Evolutionary conservation across 2,888 invertebrate genomes (phyloP).

Genomic region (Rhyacophila evoluta): DNA sequence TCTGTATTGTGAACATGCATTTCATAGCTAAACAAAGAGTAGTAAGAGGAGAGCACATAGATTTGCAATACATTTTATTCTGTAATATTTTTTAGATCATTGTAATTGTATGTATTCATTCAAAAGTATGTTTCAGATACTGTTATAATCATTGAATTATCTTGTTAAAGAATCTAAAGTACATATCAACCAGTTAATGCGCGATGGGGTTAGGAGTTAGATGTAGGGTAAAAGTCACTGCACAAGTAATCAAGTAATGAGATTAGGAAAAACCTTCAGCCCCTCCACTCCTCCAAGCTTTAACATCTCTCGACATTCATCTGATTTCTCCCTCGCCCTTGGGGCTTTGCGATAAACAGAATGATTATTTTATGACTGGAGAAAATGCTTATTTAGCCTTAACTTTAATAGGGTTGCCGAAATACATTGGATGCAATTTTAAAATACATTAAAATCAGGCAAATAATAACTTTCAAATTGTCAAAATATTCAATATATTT

Average conservation of each 20-base stretch:
- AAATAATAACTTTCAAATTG: too few species aligned
- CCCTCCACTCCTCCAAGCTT: background rate
- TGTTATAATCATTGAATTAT: background rate
- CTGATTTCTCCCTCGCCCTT: conserved; percentile 5
- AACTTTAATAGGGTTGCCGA: background rate
- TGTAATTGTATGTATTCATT: too few species aligned
- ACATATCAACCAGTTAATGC: conserved; percentile 13
- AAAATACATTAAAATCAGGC: too few species aligned
- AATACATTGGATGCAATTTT: too few species aligned
- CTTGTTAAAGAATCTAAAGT: background rate
- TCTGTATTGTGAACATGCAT: too few species aligned
- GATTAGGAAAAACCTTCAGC: conserved; percentile 8
- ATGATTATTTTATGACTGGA: conserved; percentile 18
- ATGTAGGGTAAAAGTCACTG: background rate
- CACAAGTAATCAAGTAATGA: conserved; percentile 10
- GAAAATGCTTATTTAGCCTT: conserved; percentile 6
- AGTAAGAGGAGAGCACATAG: too few species aligned
- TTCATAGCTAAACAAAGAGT: too few species aligned
- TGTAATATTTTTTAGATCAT: too few species aligned
- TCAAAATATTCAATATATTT: too few species aligned
- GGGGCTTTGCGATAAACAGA: conserved; percentile 19
- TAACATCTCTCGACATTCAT: conserved; percentile 18
- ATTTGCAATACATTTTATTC: too few species aligned
- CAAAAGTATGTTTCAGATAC: too few species aligned
- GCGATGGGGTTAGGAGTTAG: background rate